These are phyloP conservation scores for Scolopax mira DNA, from an alignment of 2,113 vertebrate species.

Conservation along the genomic window DNA sequence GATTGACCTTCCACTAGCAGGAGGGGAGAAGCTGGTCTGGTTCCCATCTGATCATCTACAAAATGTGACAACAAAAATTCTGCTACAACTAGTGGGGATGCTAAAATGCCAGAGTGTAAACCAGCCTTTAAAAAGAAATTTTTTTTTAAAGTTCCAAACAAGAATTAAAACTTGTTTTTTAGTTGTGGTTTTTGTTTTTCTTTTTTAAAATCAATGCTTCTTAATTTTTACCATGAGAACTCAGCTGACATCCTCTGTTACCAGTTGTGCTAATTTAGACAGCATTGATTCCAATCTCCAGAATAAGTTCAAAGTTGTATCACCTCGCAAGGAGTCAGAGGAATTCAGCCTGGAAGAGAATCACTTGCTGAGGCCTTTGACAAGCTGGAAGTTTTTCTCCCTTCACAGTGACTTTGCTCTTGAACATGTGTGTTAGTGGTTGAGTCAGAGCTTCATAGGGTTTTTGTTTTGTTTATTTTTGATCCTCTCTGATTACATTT, in stretches of 20 bases:
- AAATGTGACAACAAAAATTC: neutral
- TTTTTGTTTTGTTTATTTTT: neutral
- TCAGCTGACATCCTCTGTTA: neutral
- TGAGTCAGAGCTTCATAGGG: neutral
- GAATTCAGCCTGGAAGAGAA: neutral
- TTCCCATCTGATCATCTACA: neutral
- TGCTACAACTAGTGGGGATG: neutral
- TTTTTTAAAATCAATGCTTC: neutral
- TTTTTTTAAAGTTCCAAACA: neutral
- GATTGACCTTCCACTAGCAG: slow-evolving; percentile 1
- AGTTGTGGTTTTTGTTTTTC: too few species aligned
- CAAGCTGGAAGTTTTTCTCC: neutral
- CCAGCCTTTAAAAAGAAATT: neutral
- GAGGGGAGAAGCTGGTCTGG: slow-evolving; percentile 4
- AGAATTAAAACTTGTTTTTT: neutral
- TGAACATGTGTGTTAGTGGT: neutral
- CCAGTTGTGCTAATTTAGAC: neutral
- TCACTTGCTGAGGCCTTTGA: neutral
- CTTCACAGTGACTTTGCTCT: neutral
- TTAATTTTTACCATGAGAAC: neutral
- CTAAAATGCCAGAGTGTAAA: neutral
- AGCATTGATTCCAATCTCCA: neutral
- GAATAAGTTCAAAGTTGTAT: neutral
- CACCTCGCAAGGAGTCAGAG: neutral
- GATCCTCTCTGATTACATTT: neutral